Conservation (phyloP, 2,888 invertebrate species). For the Caenorhabditis parvicauda region DNA sequence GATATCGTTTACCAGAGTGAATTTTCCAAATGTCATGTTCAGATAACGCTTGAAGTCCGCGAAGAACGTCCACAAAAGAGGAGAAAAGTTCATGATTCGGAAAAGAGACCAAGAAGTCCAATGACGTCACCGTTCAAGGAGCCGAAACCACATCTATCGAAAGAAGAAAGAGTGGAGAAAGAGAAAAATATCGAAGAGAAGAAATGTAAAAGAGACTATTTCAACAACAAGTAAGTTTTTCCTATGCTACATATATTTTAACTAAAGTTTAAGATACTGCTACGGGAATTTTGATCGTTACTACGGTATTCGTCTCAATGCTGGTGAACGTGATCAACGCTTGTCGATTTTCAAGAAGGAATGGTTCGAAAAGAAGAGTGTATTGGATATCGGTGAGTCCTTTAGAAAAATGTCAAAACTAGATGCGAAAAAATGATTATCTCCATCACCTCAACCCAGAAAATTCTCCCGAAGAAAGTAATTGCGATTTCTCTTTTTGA, state of each 20-base stretch:
- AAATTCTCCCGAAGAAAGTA: too few relatives aligned
- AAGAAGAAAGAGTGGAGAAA: constrained; percentile 13
- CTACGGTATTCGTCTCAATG: constrained; percentile 87
- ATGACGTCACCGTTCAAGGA: constrained; percentile 6
- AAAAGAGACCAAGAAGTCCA: background rate
- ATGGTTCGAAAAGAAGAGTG: constrained; percentile 81
- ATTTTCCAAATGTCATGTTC: too few relatives aligned
- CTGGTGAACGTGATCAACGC: constrained; percentile 73
- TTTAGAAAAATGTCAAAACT: background rate
- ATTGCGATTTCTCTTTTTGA: too few relatives aligned
- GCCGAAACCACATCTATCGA: constrained; percentile 2
- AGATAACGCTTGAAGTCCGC: background rate
- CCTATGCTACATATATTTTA: background rate
- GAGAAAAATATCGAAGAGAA: constrained; percentile 10
- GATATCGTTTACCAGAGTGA: too few relatives aligned
- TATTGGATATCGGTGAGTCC: constrained; percentile 78
- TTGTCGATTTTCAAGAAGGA: constrained; percentile 77
- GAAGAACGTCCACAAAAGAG: background rate
- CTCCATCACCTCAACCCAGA: too few relatives aligned
- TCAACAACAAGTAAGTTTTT: constrained; percentile 34
- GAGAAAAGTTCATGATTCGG: background rate
- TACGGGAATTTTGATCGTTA: constrained; percentile 96
- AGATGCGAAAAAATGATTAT: too few relatives aligned
- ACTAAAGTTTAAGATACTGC: constrained; percentile 69
- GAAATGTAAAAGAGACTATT: constrained; percentile 35